Evolutionary conservation across 2,797 vertebrate species (phyloP).

Genomic region (Kryptopterus vitreolus): DNA sequence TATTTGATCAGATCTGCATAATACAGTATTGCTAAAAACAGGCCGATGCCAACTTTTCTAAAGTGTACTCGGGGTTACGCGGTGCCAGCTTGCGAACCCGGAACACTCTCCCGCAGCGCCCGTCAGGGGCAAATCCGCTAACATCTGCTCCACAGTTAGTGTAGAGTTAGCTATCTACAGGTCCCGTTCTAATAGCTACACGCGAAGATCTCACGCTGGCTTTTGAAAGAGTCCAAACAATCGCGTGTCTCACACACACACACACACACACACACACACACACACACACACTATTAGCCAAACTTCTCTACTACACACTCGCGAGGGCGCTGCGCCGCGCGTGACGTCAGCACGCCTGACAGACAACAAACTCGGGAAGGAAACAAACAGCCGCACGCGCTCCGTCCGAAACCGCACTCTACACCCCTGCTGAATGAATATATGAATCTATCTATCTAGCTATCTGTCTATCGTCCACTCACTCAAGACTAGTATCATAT

Average conservation of each 20-base stretch:
- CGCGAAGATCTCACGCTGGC: conserved; percentile 1
- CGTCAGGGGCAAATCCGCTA: background rate
- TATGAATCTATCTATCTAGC: too few species aligned
- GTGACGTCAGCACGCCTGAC: conserved; percentile 51
- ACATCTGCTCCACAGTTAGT: background rate
- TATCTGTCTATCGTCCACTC: too few species aligned
- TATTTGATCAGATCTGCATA: background rate
- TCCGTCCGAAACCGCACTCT: conserved; percentile 4
- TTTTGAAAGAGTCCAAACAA: background rate
- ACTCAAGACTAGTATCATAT: too few species aligned
- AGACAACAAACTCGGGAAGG: conserved; percentile 27
- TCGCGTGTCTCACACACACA: background rate
- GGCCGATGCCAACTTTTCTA: conserved; percentile 45
- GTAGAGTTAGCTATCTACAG: background rate
- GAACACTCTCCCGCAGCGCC: conserved; percentile 31
- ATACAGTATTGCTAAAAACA: background rate
- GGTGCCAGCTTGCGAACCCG: conserved; percentile 47
- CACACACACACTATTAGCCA: background rate
- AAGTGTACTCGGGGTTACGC: conserved; percentile 17
- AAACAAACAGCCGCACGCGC: conserved; percentile 20
- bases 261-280: background rate
- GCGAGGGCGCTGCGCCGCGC: conserved; percentile 31
- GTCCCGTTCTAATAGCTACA: background rate
- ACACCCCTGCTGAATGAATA: background rate
- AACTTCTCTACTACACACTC: conserved; percentile 29